Percentiles rank a stretch among this genome's conserved stretches.
These are phyloP conservation scores for Indri indri DNA, from an alignment of 2,113 vertebrate species.

Conservation along the genomic window DNA sequence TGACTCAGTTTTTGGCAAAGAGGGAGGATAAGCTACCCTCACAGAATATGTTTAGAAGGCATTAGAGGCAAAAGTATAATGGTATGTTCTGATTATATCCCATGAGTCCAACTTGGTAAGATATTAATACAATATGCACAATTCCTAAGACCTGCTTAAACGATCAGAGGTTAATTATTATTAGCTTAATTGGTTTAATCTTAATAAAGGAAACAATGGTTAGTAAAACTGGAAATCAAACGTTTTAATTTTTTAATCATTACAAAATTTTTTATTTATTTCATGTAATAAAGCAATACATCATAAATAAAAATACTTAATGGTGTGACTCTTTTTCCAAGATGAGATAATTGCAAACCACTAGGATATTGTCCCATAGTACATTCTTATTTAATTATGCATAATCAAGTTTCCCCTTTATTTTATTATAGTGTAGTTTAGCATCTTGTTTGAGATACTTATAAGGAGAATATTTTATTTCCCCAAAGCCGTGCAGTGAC, in stretches of 20 bases:
- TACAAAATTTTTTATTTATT: background rate
- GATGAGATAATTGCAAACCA: background rate
- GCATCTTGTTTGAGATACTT: background rate
- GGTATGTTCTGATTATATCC: background rate
- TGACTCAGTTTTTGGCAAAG: slow-evolving; percentile 2
- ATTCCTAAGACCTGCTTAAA: slow-evolving; percentile 21
- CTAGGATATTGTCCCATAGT: background rate
- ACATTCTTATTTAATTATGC: background rate
- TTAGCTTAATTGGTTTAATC: background rate
- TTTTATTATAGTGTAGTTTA: background rate
- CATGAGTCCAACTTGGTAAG: background rate
- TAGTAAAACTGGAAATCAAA: slow-evolving; percentile 34
- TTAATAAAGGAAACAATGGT: slow-evolving; percentile 9
- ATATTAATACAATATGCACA: background rate
- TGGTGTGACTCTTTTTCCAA: background rate
- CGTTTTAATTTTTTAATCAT: background rate
- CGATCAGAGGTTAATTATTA: background rate
- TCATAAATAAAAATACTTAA: background rate
- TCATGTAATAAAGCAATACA: background rate
- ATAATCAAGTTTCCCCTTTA: background rate
- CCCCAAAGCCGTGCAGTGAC: background rate
- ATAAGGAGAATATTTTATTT: background rate
- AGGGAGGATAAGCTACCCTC: background rate
- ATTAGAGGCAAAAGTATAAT: background rate
- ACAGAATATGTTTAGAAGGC: background rate